Evolutionary conservation across 2,797 vertebrate species (phyloP).

Genomic region (Vespertilio murinus): DNA sequence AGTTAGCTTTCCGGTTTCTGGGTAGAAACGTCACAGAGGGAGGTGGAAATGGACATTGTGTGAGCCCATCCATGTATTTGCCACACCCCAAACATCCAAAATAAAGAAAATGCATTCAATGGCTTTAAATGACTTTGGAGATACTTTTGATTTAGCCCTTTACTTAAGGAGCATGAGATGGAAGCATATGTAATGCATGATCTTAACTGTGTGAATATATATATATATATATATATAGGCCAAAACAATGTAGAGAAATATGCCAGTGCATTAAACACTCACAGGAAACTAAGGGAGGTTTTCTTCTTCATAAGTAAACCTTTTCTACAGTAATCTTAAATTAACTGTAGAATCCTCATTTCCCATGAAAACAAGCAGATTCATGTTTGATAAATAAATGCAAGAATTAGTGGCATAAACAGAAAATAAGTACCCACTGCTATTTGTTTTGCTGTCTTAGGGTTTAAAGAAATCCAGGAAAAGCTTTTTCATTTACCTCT

Average conservation of each 20-base stretch:
- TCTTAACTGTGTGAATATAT: not conserved
- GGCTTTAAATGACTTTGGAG: not conserved
- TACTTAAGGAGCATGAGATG: not conserved
- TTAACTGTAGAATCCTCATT: slow-evolving; percentile 12
- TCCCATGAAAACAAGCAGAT: not conserved
- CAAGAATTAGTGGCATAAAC: not conserved
- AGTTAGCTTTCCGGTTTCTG: not conserved
- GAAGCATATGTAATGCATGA: not conserved
- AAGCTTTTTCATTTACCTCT: not conserved
- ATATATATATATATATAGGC: not conserved
- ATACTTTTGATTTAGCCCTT: not conserved
- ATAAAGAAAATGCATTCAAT: not conserved
- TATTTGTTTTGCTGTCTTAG: not conserved
- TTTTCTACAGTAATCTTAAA: slow-evolving; percentile 10
- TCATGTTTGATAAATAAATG: slow-evolving; percentile 19
- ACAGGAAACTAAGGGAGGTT: not conserved
- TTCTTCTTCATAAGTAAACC: not conserved
- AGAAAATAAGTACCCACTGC: not conserved
- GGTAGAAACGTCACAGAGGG: not conserved
- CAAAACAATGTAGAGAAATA: not conserved
- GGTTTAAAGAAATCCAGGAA: not conserved
- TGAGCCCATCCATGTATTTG: not conserved
- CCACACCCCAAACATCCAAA: not conserved
- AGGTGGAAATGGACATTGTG: not conserved
- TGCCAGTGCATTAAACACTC: not conserved